phyloP scores from a whole-genome alignment of 1,140 invertebrate species.

The Chironomus striatipennis region DNA sequence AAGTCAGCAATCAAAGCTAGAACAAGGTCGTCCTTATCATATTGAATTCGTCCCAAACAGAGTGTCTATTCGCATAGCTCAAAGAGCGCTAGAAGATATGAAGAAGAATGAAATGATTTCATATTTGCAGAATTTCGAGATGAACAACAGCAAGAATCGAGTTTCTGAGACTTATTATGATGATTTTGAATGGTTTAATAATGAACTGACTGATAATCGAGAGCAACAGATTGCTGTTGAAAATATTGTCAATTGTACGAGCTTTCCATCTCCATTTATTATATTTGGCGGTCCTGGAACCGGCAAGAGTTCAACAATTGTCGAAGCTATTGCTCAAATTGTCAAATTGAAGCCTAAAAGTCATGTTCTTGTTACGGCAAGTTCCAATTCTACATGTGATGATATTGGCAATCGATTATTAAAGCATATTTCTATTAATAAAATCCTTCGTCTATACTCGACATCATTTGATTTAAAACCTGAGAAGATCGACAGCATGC shows the following conservation, averaged over 20 bases:
- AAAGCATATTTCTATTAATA: not conserved
- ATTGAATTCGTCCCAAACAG: not conserved
- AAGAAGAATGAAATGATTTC: not conserved
- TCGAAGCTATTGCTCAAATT: slow-evolving; percentile 54
- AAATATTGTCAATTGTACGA: slow-evolving; percentile 49
- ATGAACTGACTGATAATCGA: slow-evolving; percentile 42
- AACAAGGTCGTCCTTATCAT: not conserved
- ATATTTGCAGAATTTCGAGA: not conserved
- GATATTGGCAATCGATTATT: slow-evolving; percentile 47
- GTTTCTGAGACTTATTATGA: not conserved
- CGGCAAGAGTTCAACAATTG: slow-evolving; percentile 70
- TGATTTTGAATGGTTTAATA: not conserved
- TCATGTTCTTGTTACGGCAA: slow-evolving; percentile 56
- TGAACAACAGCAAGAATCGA: not conserved
- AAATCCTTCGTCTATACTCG: slow-evolving; percentile 42
- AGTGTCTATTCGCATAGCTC: not conserved
- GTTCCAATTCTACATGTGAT: slow-evolving; percentile 72
- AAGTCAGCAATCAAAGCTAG: not conserved
- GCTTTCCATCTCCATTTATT: slow-evolving; percentile 60
- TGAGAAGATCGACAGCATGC: slow-evolving; percentile 31
- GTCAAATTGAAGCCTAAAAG: slow-evolving; percentile 40
- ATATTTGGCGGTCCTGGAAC: slow-evolving; percentile 69
- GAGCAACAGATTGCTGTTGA: slow-evolving; percentile 56
- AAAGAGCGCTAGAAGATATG: not conserved
- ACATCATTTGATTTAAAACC: slow-evolving; percentile 39